A percentile compares a stretch with the other conserved stretches of the same genome.
Evolutionary conservation across 2,888 invertebrate genomes (phyloP).

Genomic region (Melanostoma scalare): DNA sequence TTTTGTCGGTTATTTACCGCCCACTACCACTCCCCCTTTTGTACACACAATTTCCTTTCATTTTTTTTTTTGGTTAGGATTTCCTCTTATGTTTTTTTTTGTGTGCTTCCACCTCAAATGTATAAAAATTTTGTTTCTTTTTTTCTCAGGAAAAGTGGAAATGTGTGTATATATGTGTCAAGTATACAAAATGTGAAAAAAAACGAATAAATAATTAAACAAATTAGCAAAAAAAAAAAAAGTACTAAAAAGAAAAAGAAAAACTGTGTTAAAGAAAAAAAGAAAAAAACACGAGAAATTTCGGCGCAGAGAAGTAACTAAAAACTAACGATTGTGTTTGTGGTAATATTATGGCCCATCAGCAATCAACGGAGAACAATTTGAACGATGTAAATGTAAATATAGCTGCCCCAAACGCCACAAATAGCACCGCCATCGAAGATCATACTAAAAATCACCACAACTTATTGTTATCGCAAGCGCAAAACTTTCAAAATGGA

Average conservation of each 20-base stretch:
- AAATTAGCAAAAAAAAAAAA: constrained; percentile 26
- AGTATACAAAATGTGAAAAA: constrained; percentile 63
- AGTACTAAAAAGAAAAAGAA: constrained; percentile 16
- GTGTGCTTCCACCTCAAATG: too few species aligned
- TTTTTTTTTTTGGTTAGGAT: constrained; percentile 15
- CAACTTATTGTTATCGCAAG: constrained; percentile 63
- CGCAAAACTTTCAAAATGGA: constrained; percentile 74
- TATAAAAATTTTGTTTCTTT: constrained; percentile 2
- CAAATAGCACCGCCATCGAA: constrained; percentile 55
- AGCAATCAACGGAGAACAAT: constrained; percentile 75
- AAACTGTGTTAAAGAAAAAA: constrained; percentile 38
- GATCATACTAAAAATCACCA: constrained; percentile 60
- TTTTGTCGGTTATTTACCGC: constrained; percentile 44
- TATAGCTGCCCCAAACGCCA: constrained; percentile 66
- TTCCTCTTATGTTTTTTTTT: constrained; percentile 6
- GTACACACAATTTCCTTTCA: constrained; percentile 30
- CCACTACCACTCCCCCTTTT: constrained; percentile 54
- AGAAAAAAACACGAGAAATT: constrained; percentile 16
- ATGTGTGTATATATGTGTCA: constrained; percentile 69
- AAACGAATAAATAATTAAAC: constrained; percentile 44
- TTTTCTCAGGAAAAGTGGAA: constrained; percentile 44
- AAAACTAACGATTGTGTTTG: constrained; percentile 51
- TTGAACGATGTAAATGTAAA: constrained; percentile 75
- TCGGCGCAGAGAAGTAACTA: constrained; percentile 21
- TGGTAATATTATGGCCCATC: constrained; percentile 75